Conservation (phyloP, 1,140 invertebrate genomes). For the Dryas iulia region DNA sequence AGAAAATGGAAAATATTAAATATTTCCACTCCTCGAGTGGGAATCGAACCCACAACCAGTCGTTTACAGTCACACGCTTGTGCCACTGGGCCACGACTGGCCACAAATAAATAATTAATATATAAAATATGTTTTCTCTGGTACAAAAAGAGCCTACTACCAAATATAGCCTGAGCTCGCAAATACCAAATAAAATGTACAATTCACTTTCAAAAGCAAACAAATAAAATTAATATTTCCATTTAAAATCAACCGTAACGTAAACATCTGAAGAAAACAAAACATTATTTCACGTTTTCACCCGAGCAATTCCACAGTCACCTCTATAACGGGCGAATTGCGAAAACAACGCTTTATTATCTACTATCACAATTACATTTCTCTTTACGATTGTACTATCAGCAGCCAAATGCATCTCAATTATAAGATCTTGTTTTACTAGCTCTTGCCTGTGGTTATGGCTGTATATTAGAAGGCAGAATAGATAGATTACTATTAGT, state of each 20-base stretch:
- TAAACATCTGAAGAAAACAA: slow-evolving; percentile 14
- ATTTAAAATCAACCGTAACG: background rate
- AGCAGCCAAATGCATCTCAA: slow-evolving; percentile 1
- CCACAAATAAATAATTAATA: no score
- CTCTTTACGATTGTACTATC: slow-evolving; percentile 40
- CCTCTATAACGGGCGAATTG: slow-evolving; percentile 24
- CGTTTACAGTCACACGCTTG: no score
- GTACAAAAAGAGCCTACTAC: no score
- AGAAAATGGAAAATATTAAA: no score
- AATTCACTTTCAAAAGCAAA: background rate
- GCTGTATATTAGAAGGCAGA: background rate
- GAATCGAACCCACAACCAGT: no score
- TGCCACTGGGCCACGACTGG: background rate
- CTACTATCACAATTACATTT: slow-evolving; percentile 46
- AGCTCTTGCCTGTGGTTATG: background rate
- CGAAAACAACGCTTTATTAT: slow-evolving; percentile 41
- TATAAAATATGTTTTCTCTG: no score
- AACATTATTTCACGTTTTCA: slow-evolving; percentile 22
- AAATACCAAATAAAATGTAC: no score
- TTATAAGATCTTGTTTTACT: background rate
- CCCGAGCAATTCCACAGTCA: slow-evolving; percentile 18
- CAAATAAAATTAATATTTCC: background rate
- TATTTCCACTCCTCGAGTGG: no score
- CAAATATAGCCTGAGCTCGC: no score
- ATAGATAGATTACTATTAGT: no score